Conservation (phyloP, 2,797 vertebrate genomes). For the Pseudomugil tenellus region DNA sequence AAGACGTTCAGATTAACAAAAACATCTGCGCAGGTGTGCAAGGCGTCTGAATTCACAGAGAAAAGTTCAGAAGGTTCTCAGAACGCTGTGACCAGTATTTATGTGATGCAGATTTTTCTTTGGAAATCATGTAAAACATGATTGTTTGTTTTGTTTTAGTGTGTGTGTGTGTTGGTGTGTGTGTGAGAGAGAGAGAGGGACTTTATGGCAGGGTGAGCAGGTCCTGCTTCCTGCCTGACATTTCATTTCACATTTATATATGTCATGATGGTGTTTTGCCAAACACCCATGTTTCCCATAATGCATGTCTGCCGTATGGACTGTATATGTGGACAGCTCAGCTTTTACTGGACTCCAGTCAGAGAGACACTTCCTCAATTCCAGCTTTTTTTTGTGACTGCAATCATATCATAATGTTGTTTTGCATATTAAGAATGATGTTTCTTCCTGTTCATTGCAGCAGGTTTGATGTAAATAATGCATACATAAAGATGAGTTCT, state of each 20-base stretch:
- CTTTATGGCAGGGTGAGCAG: constrained; percentile 32
- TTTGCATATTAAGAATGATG: background rate
- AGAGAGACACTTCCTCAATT: constrained; percentile 14
- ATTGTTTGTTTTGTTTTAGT: background rate
- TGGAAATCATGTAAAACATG: background rate
- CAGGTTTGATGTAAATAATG: too few species aligned
- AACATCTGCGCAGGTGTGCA: background rate
- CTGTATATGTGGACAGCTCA: constrained; percentile 2
- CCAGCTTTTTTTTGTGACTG: constrained; percentile 19
- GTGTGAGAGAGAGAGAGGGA: too few species aligned
- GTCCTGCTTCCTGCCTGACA: constrained; percentile 42
- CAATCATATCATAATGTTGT: constrained; percentile 8
- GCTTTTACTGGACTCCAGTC: constrained; percentile 27
- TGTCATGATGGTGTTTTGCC: constrained; percentile 48
- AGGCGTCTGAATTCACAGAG: background rate
- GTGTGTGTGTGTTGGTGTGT: too few species aligned
- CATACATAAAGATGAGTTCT: background rate
- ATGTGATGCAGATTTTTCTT: background rate
- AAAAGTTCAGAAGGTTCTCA: background rate
- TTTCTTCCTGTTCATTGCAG: background rate
- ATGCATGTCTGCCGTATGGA: constrained; percentile 9
- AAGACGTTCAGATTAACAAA: background rate
- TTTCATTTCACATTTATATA: too few species aligned
- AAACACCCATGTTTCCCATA: constrained; percentile 46
- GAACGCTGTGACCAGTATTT: background rate